Conservation (phyloP, 2,888 invertebrate genomes). For the Galeopsomyia nigrocyanea region DNA sequence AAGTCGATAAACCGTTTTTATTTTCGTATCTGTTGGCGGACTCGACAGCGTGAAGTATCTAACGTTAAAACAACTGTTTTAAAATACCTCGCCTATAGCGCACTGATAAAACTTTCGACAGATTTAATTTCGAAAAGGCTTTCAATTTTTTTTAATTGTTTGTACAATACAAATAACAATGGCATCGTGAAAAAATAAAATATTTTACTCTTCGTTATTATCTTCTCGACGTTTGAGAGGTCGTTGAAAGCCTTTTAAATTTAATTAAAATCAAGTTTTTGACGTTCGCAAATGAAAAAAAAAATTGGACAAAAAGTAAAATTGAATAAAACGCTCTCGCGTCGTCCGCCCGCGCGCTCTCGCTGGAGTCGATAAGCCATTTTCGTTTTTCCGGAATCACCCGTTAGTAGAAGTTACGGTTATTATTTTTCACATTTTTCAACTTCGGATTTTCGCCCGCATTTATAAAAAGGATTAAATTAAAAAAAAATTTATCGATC, state of each 20-base stretch:
- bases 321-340: constrained; percentile 13
- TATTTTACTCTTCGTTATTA: background rate
- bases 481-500: too few species aligned
- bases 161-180: too few species aligned
- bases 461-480: too few species aligned
- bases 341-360: background rate
- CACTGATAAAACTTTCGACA: too few species aligned
- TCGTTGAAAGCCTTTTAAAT: constrained; percentile 9
- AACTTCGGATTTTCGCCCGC: too few species aligned
- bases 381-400: constrained; percentile 29
- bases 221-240: background rate
- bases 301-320: constrained; percentile 19
- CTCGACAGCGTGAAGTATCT: constrained; percentile 1
- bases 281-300: background rate
- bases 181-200: too few species aligned
- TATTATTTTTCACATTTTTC: constrained; percentile 3
- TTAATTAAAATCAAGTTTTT: constrained; percentile 1
- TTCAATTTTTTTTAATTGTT: too few species aligned
- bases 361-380: constrained; percentile 32
- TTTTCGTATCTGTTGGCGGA: constrained; percentile 30
- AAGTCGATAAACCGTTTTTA: constrained; percentile 44
- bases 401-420: constrained; percentile 4
- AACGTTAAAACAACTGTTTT: too few species aligned
- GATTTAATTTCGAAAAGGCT: too few species aligned
- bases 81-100: too few species aligned